Evolutionary conservation across 1,140 invertebrate species (phyloP).

Genomic region (Caerostris darwini): DNA sequence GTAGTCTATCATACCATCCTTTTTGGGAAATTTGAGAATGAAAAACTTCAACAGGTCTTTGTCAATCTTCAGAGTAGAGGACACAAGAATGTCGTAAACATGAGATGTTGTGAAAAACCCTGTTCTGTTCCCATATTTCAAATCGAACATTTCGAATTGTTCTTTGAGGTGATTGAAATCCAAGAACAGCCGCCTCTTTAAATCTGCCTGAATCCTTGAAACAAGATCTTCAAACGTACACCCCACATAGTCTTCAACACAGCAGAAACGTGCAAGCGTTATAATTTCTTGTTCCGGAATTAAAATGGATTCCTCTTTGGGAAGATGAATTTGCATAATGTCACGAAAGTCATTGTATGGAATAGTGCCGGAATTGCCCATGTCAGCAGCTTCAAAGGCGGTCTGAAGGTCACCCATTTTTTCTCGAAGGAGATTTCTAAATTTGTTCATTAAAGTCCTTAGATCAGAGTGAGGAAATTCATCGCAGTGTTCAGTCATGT

Average conservation of each 20-base stretch:
- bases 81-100: slow-evolving; percentile 12
- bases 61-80: neutral
- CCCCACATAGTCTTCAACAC: neutral
- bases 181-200: neutral
- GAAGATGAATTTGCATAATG: neutral
- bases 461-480: slow-evolving; percentile 1
- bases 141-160: neutral
- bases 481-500: neutral
- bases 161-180: slow-evolving; percentile 36
- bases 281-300: slow-evolving; percentile 40
- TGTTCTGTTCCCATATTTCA: neutral
- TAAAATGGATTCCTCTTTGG: neutral
- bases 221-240: neutral
- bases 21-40: slow-evolving; percentile 24
- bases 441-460: neutral
- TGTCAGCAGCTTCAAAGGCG: neutral
- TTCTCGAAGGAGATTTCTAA: neutral
- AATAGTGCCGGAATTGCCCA: neutral
- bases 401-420: neutral
- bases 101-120: neutral
- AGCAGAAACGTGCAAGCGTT: neutral
- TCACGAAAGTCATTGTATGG: neutral
- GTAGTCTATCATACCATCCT: neutral
- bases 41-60: slow-evolving; percentile 44
- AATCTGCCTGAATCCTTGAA: slow-evolving; percentile 16